Base-by-base conservation (phyloP, 1,140 invertebrate genomes). In the Drosophila sp. region DNA sequence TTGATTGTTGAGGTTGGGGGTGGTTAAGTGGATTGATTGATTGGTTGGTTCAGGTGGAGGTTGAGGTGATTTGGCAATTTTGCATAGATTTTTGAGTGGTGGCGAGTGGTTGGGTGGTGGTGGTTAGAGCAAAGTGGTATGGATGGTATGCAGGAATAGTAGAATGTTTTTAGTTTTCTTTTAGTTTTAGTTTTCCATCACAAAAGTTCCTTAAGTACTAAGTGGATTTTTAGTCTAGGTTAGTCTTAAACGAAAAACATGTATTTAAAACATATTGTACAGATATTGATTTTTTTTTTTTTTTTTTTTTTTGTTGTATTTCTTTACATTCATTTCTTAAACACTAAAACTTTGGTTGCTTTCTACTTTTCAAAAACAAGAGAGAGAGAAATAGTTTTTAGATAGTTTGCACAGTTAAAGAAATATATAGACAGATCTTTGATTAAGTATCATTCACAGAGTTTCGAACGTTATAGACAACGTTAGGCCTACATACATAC, bases 21-120 rank as follows among this genome's bases (percentile, higher is more conserved):
- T 71, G 64, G 66, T 44, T 67, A 60, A 76, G 72, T 63, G 76
- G 76, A 63, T 78, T 71, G 41, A 66, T 71, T 72, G 64, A 47
- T 73, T 78, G 69, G 66, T 74, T 68, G 75, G 66, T 82, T 74
- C 63, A 57, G 73, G 66, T 55, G 30, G 38, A 73, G 17, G 55
- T 47, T 50, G 47, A 56, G 23, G 58, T 41, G 27, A 29, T 30
- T 44, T 41, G 25, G n/a, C 60, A 62, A 44, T 78, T 62, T 69
- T 78, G 75, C 61, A 77, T 77, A 44, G 68, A 71, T 69, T 76
- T 76, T 61, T 27, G 10, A 11, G 10, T 50, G n/a, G 25, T 50
- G 44, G 4, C 23, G 23, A 50, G 23, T 50, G 23, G 23, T 50
- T 2, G 30, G 4, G 30, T 30, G 30, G 35, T 38, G 35, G 35